Base-by-base conservation (phyloP, 2,113 vertebrate genomes). In the Notothenia rossii region DNA sequence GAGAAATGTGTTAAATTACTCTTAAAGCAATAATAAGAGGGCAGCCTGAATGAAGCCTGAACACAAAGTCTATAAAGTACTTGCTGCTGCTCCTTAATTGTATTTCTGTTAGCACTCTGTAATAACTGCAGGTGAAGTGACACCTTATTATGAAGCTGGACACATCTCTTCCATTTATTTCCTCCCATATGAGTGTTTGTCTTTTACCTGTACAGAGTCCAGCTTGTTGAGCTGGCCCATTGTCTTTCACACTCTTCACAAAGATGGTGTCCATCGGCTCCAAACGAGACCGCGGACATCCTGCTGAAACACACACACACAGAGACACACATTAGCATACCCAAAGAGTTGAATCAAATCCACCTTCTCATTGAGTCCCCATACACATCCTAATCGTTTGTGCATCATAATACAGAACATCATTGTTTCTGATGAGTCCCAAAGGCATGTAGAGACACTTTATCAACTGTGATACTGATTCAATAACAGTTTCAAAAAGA, bases 251-350 rank as follows among this genome's bases (percentile, higher is more conserved):
- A 49, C 92, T 97, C 94, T 99, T 99, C 75, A 99, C 98, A 59
- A 99, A 99, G 85, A 99, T 99, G 84, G 98, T 99, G 86, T 99
- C 98, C 97, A 99, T 96, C 61, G 98, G 97, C 93, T 99, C 97
- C 93, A 98, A 87, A 25, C 92, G 94, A 83, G 86, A 75, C 36
- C 50, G 82, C 46, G 85, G 87, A 73, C 69, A 69, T 58, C 86
- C 96, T 96, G 82, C 90, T 72, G 3, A 55, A 88, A 74, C 40
- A 53, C 20, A 68, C 20, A 71, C 12, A 33, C 15, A 33, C 15
- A 64, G 10, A 54, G 17, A 49, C 22, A 73, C 10, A 33, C 33
- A 45, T 17, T n/a, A 25, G 71, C 36, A 51, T 9, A 18, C 33
- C 15, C 63, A 77, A 58, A 50, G 25, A 64, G 20, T 7, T 53